Conservation (phyloP, 2,113 vertebrate genomes). For the Labeo catla region DNA sequence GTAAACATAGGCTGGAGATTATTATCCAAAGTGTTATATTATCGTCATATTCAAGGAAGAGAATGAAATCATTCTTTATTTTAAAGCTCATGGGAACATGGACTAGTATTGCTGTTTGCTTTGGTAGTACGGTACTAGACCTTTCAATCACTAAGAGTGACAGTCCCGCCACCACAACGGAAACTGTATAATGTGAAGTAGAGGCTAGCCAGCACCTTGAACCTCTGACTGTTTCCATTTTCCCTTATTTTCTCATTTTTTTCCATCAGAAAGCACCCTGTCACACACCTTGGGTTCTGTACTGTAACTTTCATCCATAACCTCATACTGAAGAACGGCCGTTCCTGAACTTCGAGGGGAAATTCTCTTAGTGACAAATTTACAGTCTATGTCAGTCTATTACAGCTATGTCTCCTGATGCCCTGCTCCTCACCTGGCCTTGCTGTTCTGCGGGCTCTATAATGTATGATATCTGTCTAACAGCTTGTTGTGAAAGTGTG, state of each 20-base stretch:
- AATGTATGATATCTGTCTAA: slow-evolving; percentile 60
- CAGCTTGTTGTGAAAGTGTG: slow-evolving; percentile 36
- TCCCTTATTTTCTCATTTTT: slow-evolving; percentile 14
- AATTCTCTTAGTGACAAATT: slow-evolving; percentile 22
- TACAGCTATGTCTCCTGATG: neutral
- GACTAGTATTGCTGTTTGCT: slow-evolving; percentile 20
- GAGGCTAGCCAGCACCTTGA: slow-evolving; percentile 1
- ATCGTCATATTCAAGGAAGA: neutral
- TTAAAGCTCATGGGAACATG: neutral
- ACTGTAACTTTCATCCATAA: neutral
- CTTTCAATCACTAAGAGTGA: slow-evolving; percentile 39
- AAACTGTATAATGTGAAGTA: slow-evolving; percentile 31
- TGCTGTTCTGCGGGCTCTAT: slow-evolving; percentile 46
- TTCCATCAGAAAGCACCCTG: slow-evolving; percentile 43
- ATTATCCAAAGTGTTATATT: slow-evolving; percentile 4
- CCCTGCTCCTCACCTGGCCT: slow-evolving; percentile 14
- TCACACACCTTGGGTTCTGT: slow-evolving; percentile 44
- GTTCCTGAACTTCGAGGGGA: slow-evolving; percentile 15
- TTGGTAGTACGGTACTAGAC: slow-evolving; percentile 6
- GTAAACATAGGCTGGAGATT: slow-evolving; percentile 1
- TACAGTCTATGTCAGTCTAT: neutral
- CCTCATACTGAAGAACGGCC: neutral
- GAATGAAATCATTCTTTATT: slow-evolving; percentile 9
- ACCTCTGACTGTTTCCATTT: slow-evolving; percentile 30
- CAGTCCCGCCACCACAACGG: slow-evolving; percentile 34